Conservation (phyloP, 1,140 invertebrate genomes). For the Heliconius melpomene region DNA sequence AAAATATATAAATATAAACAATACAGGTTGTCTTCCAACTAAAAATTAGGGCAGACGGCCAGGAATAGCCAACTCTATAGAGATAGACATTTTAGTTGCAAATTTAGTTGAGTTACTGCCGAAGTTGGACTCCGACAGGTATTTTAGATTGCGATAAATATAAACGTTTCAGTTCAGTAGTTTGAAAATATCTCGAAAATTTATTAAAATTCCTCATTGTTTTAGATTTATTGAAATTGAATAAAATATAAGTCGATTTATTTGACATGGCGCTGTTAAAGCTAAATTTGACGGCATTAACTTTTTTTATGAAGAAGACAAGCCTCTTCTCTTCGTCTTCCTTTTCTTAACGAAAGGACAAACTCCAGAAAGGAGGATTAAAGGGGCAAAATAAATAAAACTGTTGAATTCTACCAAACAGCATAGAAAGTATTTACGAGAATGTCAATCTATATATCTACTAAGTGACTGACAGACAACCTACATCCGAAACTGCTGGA, state of each 20-base stretch:
- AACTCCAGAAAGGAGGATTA: no score
- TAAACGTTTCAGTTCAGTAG: neutral
- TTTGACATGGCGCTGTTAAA: no score
- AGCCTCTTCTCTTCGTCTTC: no score
- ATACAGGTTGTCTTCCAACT: neutral
- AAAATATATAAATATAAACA: neutral
- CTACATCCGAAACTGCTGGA: no score
- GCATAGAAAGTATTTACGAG: no score
- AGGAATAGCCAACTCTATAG: neutral
- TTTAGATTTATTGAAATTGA: neutral
- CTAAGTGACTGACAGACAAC: no score
- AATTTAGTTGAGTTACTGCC: conserved; percentile 8
- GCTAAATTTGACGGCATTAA: neutral
- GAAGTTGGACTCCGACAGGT: neutral
- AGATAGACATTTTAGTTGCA: neutral
- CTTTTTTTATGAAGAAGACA: no score
- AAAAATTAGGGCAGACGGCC: neutral
- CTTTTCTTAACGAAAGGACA: no score
- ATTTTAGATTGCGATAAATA: conserved; percentile 7
- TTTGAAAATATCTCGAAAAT: neutral
- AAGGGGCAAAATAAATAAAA: no score
- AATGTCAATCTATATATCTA: no score
- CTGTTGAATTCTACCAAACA: no score
- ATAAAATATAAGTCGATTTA: no score
- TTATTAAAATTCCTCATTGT: neutral